phyloP scores from a whole-genome alignment of 2,888 invertebrate genomes.

The Caenorhabditis virilis region DNA sequence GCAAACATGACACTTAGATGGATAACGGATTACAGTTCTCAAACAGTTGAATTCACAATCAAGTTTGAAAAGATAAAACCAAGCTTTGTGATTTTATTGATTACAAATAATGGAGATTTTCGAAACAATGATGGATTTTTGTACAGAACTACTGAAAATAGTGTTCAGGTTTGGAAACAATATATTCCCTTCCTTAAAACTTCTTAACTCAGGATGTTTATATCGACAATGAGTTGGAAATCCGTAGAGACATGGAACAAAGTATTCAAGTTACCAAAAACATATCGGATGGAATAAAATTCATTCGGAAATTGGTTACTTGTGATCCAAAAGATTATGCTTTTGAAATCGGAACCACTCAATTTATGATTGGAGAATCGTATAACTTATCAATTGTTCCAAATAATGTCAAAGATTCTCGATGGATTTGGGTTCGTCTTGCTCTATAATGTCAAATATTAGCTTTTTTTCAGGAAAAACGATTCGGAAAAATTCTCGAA shows the following conservation, averaged over 20 bases:
- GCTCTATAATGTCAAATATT: neutral
- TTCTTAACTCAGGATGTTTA: conserved; percentile 1
- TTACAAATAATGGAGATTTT: conserved; percentile 63
- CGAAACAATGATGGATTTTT: conserved; percentile 58
- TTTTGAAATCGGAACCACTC: conserved; percentile 70
- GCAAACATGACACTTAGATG: conserved; percentile 34
- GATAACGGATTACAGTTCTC: conserved; percentile 35
- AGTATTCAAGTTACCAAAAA: conserved; percentile 48
- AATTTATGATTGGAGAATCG: conserved; percentile 62
- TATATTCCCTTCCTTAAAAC: too few species aligned
- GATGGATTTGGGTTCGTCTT: neutral
- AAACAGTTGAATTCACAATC: conserved; percentile 33
- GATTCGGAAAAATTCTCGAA: conserved; percentile 29
- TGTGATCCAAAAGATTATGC: conserved; percentile 66
- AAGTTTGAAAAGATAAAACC: conserved; percentile 22
- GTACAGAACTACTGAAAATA: conserved; percentile 9
- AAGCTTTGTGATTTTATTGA: conserved; percentile 57
- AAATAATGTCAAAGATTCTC: conserved; percentile 3
- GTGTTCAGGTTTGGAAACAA: conserved; percentile 1
- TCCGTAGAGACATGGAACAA: conserved; percentile 50
- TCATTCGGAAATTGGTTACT: conserved; percentile 57
- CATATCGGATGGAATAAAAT: conserved; percentile 31
- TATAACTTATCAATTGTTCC: conserved; percentile 4
- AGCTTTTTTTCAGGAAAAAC: conserved; percentile 36
- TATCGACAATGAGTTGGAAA: neutral